Evolutionary conservation across 2,888 invertebrate genomes (phyloP).

Genomic region (Therioaphis trifolii): DNA sequence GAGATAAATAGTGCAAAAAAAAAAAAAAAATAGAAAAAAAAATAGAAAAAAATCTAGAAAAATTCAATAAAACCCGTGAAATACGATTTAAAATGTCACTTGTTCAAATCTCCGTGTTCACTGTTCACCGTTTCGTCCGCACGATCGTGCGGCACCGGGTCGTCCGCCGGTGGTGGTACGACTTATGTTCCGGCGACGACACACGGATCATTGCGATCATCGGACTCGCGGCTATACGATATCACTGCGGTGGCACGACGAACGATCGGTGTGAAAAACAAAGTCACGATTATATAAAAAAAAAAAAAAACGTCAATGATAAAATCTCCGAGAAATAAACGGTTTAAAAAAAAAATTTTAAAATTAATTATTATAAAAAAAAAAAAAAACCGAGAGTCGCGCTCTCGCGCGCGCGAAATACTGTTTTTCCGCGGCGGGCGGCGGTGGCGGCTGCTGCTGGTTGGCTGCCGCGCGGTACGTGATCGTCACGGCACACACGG

Average conservation of each 20-base stretch:
- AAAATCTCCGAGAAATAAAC: too few species aligned
- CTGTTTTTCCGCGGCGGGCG: conserved; percentile 18
- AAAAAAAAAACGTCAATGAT: background rate
- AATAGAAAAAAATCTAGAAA: background rate
- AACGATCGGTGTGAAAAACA: too few species aligned
- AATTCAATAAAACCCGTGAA: too few species aligned
- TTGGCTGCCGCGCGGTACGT: background rate
- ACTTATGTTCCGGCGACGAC: conserved; percentile 8
- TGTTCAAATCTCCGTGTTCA: too few species aligned
- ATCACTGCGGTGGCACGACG: background rate
- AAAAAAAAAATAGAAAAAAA: background rate
- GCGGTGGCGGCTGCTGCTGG: background rate
- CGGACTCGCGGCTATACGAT: too few species aligned
- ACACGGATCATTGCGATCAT: background rate
- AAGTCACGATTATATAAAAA: background rate
- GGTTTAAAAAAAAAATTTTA: too few species aligned
- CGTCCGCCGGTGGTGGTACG: background rate
- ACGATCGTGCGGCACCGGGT: conserved; percentile 25
- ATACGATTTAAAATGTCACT: too few species aligned
- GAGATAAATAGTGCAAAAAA: too few species aligned
- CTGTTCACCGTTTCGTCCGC: conserved; percentile 33
- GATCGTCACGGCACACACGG: background rate
- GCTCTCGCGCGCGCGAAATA: background rate
- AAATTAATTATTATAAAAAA: too few species aligned
- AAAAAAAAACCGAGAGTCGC: background rate